A percentile compares a stretch with the other conserved stretches of the same genome.
Evolutionary conservation across 2,797 vertebrate species (phyloP).

Genomic region (Macroramphosus scolopax): DNA sequence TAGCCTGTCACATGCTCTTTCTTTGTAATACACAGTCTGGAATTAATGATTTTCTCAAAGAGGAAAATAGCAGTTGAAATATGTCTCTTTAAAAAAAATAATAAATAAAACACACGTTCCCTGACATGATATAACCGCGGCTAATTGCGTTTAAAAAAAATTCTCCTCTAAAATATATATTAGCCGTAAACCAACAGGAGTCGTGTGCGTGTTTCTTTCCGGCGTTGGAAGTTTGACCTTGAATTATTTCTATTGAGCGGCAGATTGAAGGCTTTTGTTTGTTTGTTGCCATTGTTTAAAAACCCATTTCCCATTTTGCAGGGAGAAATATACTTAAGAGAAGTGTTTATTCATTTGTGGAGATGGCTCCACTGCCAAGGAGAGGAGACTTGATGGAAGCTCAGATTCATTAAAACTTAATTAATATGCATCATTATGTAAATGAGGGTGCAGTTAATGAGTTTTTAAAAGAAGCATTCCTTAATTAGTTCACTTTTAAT

Average conservation of each 20-base stretch:
- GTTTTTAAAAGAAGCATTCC: slow-evolving; percentile 99
- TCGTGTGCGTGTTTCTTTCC: slow-evolving; percentile 50
- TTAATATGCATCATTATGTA: slow-evolving; percentile 99
- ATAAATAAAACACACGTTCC: slow-evolving; percentile 45
- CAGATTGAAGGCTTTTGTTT: slow-evolving; percentile 80
- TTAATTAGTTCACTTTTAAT: slow-evolving; percentile 99
- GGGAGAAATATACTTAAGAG: slow-evolving; percentile 96
- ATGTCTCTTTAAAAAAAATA: slow-evolving; percentile 42
- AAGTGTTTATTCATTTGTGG: slow-evolving; percentile 99
- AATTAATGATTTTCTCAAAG: slow-evolving; percentile 56
- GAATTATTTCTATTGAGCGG: slow-evolving; percentile 65
- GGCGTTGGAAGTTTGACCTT: slow-evolving; percentile 70
- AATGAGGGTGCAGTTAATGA: slow-evolving; percentile 99
- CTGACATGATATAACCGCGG: slow-evolving; percentile 25
- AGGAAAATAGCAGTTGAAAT: slow-evolving; percentile 39
- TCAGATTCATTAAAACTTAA: slow-evolving; percentile 99
- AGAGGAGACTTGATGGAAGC: slow-evolving; percentile 98
- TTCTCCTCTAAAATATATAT: slow-evolving; percentile 11
- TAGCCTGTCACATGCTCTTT: slow-evolving; percentile 67
- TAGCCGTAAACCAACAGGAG: slow-evolving; percentile 26
- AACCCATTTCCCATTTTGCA: slow-evolving; percentile 92
- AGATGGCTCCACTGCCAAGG: slow-evolving; percentile 99
- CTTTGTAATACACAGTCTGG: slow-evolving; percentile 56
- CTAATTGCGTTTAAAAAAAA: slow-evolving; percentile 6
- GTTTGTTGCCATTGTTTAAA: slow-evolving; percentile 91